These are phyloP conservation scores for Nephila pilipes DNA, from an alignment of 1,140 invertebrate genomes.

Conservation along the genomic window DNA sequence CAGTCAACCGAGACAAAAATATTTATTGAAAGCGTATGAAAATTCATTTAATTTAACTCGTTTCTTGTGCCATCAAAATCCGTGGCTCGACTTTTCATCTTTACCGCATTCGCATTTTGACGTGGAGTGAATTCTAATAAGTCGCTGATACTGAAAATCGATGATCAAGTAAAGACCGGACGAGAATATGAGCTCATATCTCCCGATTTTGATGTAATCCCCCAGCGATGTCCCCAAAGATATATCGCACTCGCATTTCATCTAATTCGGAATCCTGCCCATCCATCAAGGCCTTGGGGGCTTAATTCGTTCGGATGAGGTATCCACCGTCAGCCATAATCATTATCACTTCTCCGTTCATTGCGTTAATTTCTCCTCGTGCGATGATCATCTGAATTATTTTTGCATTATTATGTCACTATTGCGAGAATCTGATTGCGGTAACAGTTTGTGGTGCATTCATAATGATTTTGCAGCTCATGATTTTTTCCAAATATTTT, in stretches of 20 bases:
- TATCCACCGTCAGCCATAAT: background rate
- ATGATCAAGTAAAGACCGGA: background rate
- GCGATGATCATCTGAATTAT: background rate
- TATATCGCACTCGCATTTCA: background rate
- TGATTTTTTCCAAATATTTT: too few relatives aligned
- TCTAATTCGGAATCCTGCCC: background rate
- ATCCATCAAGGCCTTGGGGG: background rate
- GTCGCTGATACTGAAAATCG: background rate
- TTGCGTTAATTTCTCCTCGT: background rate
- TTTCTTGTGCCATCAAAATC: too few relatives aligned
- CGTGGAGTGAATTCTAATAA: background rate
- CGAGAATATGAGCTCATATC: background rate
- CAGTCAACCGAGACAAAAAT: too few relatives aligned
- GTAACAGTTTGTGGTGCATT: too few relatives aligned
- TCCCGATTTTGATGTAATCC: background rate
- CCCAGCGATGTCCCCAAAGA: background rate
- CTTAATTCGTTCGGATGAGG: background rate
- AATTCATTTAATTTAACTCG: too few relatives aligned
- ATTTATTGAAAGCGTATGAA: too few relatives aligned
- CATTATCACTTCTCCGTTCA: background rate
- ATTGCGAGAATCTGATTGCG: background rate
- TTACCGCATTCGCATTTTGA: too few relatives aligned
- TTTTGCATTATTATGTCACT: background rate
- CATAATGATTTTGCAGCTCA: too few relatives aligned
- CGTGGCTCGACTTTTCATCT: too few relatives aligned